phyloP scores from a whole-genome alignment of 2,888 invertebrate genomes.

The Oligia strigilis region DNA sequence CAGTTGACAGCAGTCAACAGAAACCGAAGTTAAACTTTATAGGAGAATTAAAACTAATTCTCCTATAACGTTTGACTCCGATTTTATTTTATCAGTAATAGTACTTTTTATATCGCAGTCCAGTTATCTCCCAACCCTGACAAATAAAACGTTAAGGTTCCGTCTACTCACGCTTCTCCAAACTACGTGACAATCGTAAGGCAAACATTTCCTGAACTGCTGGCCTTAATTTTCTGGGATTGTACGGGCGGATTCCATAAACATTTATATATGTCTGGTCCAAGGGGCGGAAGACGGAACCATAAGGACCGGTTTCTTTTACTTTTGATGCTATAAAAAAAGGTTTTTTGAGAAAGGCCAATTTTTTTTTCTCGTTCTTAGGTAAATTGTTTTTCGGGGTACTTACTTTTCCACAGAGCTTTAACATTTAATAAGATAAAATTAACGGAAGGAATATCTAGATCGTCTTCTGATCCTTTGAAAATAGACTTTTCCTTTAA shows the following conservation, averaged over 20 bases:
- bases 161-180: slow-evolving; percentile 29
- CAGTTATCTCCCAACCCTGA: background rate
- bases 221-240: slow-evolving; percentile 40
- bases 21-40: background rate
- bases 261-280: slow-evolving; percentile 4
- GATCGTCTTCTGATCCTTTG: background rate
- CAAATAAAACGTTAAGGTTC: slow-evolving; percentile 9
- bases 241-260: background rate
- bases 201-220: slow-evolving; percentile 14
- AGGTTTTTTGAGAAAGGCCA: background rate
- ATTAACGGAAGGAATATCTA: background rate
- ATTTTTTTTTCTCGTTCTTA: slow-evolving; percentile 6
- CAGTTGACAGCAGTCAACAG: background rate
- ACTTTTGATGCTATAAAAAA: slow-evolving; percentile 17
- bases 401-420: background rate
- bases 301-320: background rate
- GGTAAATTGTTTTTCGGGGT: background rate
- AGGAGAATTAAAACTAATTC: background rate
- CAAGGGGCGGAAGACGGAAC: background rate
- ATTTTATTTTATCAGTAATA: background rate
- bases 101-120: background rate
- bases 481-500: background rate
- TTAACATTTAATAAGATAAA: background rate
- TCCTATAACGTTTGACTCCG: background rate
- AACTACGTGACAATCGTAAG: slow-evolving; percentile 41